These are phyloP conservation scores for Girardinichthys multiradiatus DNA, from an alignment of 2,113 vertebrate genomes.

Conservation along the genomic window DNA sequence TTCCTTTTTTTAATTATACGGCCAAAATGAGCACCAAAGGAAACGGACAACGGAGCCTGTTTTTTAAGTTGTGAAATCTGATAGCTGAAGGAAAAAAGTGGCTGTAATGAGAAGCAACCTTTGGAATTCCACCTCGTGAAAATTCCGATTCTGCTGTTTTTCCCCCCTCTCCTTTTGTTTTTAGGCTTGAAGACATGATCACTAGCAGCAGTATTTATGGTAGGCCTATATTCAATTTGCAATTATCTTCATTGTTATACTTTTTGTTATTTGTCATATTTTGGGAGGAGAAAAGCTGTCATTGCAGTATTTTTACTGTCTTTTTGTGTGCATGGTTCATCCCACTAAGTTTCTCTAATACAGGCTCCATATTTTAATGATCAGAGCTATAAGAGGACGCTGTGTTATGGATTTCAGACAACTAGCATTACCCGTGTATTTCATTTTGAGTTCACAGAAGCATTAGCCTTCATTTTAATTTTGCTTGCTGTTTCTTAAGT, in stretches of 20 bases:
- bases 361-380: slow-evolving; percentile 3
- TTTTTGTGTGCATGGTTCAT: slow-evolving; percentile 39
- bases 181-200: slow-evolving; percentile 98
- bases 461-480: slow-evolving; percentile 34
- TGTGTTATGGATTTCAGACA: slow-evolving; percentile 37
- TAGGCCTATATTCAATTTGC: slow-evolving; percentile 87
- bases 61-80: slow-evolving; percentile 96
- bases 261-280: slow-evolving; percentile 36
- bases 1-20: slow-evolving; percentile 82
- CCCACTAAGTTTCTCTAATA: not conserved
- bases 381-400: slow-evolving; percentile 5
- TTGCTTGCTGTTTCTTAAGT: slow-evolving; percentile 28
- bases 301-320: slow-evolving; percentile 33
- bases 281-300: slow-evolving; percentile 7
- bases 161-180: slow-evolving; percentile 79
- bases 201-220: slow-evolving; percentile 99
- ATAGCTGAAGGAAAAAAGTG: slow-evolving; percentile 95
- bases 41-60: slow-evolving; percentile 80
- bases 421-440: slow-evolving; percentile 29
- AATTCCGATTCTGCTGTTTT: slow-evolving; percentile 95
- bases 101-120: slow-evolving; percentile 97
- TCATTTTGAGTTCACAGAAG: slow-evolving; percentile 15
- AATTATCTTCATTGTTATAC: slow-evolving; percentile 79
- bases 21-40: slow-evolving; percentile 92
- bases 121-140: slow-evolving; percentile 99